Percentiles rank a stretch among this genome's conserved stretches.
phyloP scores from a whole-genome alignment of 2,888 invertebrate species.

The Drosophila colorata region DNA sequence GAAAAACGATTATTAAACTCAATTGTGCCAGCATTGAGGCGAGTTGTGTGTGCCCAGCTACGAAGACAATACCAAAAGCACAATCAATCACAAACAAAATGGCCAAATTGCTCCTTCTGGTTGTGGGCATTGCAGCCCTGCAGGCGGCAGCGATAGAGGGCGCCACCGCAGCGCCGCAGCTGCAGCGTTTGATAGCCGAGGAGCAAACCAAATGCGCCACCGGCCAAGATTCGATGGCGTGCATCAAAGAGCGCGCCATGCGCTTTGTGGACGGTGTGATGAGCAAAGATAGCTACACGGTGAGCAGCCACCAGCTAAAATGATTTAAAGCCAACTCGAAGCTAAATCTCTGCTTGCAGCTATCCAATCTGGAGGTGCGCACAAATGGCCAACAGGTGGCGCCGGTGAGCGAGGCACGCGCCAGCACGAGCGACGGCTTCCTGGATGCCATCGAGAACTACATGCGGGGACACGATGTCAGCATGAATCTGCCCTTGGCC shows the following conservation, averaged over 20 bases:
- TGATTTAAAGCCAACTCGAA: not conserved
- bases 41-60: conserved; percentile 76
- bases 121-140: conserved; percentile 87
- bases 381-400: conserved; percentile 89
- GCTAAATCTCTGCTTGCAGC: conserved; percentile 85
- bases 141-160: conserved; percentile 85
- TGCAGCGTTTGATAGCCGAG: conserved; percentile 91
- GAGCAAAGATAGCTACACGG: conserved; percentile 92
- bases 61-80: conserved; percentile 18
- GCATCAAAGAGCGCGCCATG: conserved; percentile 93
- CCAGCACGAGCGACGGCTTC: conserved; percentile 86
- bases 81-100: conserved; percentile 62
- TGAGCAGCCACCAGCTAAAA: conserved; percentile 80
- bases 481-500: conserved; percentile 90
- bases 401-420: conserved; percentile 86
- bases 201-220: conserved; percentile 91
- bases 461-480: conserved; percentile 91
- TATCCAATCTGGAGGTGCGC: conserved; percentile 91
- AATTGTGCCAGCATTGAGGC: conserved; percentile 83
- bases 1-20: conserved; percentile 85
- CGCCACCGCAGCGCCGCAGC: conserved; percentile 86
- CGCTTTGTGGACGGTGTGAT: conserved; percentile 91
- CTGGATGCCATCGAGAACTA: conserved; percentile 90
- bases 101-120: conserved; percentile 85
- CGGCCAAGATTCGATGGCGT: conserved; percentile 91